Evolutionary conservation across 2,797 vertebrate genomes (phyloP).

Genomic region (Danio albolineatus): DNA sequence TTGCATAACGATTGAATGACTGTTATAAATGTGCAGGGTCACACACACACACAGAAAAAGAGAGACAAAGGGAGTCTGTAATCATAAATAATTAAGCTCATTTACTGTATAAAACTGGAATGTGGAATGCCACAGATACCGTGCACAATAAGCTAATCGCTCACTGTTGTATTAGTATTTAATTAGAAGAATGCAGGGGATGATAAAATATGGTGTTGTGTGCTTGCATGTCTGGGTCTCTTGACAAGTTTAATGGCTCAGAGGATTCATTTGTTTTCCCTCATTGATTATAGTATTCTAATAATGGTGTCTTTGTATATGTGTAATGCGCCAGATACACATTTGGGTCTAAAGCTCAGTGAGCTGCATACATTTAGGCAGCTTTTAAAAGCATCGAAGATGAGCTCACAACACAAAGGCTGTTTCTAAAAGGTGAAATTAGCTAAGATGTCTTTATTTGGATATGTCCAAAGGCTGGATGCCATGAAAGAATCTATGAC

Average conservation of each 20-base stretch:
- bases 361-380: not conserved
- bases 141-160: conserved; percentile 51
- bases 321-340: conserved; percentile 10
- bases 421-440: not conserved
- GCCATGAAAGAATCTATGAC: too few relatives aligned
- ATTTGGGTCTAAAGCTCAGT: not conserved
- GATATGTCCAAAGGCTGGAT: not conserved
- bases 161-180: conserved; percentile 46
- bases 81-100: conserved; percentile 63
- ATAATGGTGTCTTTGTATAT: conserved; percentile 36
- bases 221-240: conserved; percentile 48
- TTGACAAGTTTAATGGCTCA: conserved; percentile 48
- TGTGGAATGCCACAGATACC: conserved; percentile 47
- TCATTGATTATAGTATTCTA: conserved; percentile 49
- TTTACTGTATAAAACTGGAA: conserved; percentile 57
- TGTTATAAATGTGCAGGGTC: conserved; percentile 51
- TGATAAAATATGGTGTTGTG: conserved; percentile 52
- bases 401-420: not conserved
- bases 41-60: conserved; percentile 26
- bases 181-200: conserved; percentile 47
- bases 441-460: not conserved
- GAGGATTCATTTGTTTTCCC: conserved; percentile 53
- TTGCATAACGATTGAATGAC: conserved; percentile 54
- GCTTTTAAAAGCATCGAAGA: not conserved
- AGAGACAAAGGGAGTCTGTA: conserved; percentile 48